These are phyloP conservation scores for Lophius piscatorius DNA, from an alignment of 2,113 vertebrate species.

Conservation along the genomic window DNA sequence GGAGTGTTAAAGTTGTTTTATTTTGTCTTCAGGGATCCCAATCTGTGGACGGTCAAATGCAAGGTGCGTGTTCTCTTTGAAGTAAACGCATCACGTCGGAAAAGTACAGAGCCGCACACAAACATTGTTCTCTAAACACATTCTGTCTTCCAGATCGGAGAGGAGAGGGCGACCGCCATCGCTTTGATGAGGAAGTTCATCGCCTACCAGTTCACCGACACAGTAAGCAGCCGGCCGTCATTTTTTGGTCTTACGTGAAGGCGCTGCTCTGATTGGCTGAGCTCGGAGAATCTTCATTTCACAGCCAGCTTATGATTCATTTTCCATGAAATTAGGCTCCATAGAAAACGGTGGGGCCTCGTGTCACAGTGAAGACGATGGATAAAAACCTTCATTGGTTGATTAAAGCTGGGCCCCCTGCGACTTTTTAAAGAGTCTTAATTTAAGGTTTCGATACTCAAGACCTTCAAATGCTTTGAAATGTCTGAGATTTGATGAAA, in stretches of 20 bases:
- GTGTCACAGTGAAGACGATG: no score
- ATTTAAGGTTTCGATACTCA: no score
- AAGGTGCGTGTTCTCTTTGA: slow-evolving; percentile 78
- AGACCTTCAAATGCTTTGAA: no score
- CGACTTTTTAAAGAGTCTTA: no score
- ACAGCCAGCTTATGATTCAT: neutral
- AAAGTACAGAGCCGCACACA: neutral
- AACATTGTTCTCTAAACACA: neutral
- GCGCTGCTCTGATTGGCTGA: slow-evolving; percentile 12
- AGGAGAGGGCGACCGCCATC: slow-evolving; percentile 92
- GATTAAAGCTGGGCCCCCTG: no score
- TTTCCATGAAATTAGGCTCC: no score
- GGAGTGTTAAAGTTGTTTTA: neutral
- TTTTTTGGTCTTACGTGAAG: neutral
- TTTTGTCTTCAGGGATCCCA: slow-evolving; percentile 86
- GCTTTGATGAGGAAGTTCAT: slow-evolving; percentile 96
- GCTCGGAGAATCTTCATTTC: neutral
- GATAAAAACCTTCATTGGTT: no score
- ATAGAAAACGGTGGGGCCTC: no score
- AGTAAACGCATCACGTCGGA: no score
- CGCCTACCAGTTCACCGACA: slow-evolving; percentile 96
- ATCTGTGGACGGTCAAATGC: slow-evolving; percentile 96
- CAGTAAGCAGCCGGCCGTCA: slow-evolving; percentile 73
- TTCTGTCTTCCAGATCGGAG: slow-evolving; percentile 84
- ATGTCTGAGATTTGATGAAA: no score